Base-by-base conservation (phyloP, 1,140 invertebrate species). In the Hyposmocoma kahamanoa region DNA sequence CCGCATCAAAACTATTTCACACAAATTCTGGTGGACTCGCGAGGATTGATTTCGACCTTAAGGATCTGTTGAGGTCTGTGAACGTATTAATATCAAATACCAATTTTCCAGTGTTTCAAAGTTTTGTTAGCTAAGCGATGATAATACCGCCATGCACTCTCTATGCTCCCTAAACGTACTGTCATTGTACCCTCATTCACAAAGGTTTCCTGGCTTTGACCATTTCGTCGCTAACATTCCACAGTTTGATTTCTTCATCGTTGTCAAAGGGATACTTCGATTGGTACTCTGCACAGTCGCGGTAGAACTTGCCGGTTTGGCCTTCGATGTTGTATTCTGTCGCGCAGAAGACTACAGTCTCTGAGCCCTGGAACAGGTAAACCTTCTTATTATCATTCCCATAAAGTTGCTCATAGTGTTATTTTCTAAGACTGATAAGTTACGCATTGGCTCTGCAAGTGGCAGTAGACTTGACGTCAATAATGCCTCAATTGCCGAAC, bases 301-400 rank as follows among this genome's bases (percentile, higher is more conserved):
- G 88, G 74, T 94, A 94, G 47, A 92, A 87, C 26, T 87, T 84
- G 17, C 93, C 93, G 20, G 88, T 90, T 63, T 91, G 88, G 6
- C 89, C 87, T 19, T 88, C 86, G 18, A 94, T 72, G 28, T 83
- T 76, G 47, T 91, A 88, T 42, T 92, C 90, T 0, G 91, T 90
- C 4, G 94, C 92, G 70, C 93, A 95, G 72, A 92, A 91, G 1
- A 96, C 72, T 21, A 93, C 87, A 9, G 92, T 95, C 84, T 96
- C 92, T 5, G 90, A 88, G 34, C 93, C 94, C 92, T 94, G 65
- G 20, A 87, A 82, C 46, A 11, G 24, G 24, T 6, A 11, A 26
- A n/a, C n/a, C n/a, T n/a, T n/a, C n/a, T n/a, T n/a, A n/a, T n/a
- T n/a, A n/a, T n/a, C n/a, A n/a, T n/a, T n/a, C n/a, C n/a, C n/a